Evolutionary conservation across 2,113 vertebrate species (phyloP), one percentile per base, ranked within the genome.

Genomic region (Gnathochromis pfefferi): DNA sequence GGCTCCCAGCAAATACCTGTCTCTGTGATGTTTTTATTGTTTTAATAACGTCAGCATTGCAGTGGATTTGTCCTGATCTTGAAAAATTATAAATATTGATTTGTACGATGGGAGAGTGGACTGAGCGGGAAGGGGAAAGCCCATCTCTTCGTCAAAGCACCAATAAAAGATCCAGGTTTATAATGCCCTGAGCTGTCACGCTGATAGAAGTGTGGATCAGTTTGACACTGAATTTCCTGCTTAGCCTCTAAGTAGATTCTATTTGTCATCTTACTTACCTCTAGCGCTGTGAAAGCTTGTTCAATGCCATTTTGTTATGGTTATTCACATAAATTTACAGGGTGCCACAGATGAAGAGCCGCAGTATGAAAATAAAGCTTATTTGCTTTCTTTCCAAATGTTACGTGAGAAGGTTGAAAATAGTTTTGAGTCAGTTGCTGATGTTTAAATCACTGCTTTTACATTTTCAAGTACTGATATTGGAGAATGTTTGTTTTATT

Each of bases 21-120:
- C 92, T 91, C 83, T 87, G 57, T 87, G 88, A 93, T 92, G 91
- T 94, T 95, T 96, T 95, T 96, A 95, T 96, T 96, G 95, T 96
- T 96, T 95, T 96, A 96, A 97, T 96, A 97, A 96, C 58, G 21
- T 80, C 73, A 33, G 92, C 87, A 91, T 85, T 83, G 85, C 85
- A 85, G 86, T 49, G 91, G 94, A 95, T 96, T 96, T 96, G 92
- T 95, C 94, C 92, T 94, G 93, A 95, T 96, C 92, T 95, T 95
- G 92, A 96, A 95, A 93, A 96, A 96, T 96, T 95, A 96, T 96
- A 95, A 94, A 95, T 95, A 96, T 96, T 94, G 96, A 96, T 93
- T 94, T 94, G 96, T 92, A 88, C 88, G 92, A 95, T 93, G 88
- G 90, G 87, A 91, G 90, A 53, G 8, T 75, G 68, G 54, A 73